Evolutionary conservation across 2,113 vertebrate genomes (phyloP).

Genomic region (Balaenoptera acutorostrata): DNA sequence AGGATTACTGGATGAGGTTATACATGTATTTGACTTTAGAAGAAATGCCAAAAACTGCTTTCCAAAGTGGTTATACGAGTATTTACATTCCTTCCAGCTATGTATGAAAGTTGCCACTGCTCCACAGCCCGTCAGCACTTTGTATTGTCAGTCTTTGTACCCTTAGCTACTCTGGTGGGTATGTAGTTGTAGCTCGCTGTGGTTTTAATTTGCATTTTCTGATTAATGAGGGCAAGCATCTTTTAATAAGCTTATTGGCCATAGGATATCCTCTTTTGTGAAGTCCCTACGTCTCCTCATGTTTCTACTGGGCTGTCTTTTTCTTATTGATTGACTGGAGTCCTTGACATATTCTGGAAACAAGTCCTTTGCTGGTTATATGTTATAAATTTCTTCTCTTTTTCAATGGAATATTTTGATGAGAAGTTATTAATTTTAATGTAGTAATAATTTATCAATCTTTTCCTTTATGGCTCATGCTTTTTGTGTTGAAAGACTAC

Average conservation of each 20-base stretch:
- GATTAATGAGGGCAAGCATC: not conserved
- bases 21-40: not conserved
- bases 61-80: not conserved
- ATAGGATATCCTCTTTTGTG: not conserved
- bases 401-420: too few species aligned
- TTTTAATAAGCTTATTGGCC: not conserved
- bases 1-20: not conserved
- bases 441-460: too few species aligned
- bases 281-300: not conserved
- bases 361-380: too few species aligned
- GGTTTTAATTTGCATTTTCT: constrained; percentile 35
- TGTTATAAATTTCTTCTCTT: too few species aligned
- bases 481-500: not conserved
- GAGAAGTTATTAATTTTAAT: too few species aligned
- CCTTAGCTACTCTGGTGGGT: not conserved
- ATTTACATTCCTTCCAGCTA: not conserved
- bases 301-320: not conserved
- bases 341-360: too few species aligned
- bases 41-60: not conserved
- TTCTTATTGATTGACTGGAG: too few species aligned
- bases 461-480: too few species aligned
- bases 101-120: not conserved
- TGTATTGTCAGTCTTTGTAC: not conserved
- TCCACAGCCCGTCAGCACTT: not conserved
- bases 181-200: not conserved